phyloP scores from a whole-genome alignment of 2,888 invertebrate genomes.

The Plebejus anna region DNA sequence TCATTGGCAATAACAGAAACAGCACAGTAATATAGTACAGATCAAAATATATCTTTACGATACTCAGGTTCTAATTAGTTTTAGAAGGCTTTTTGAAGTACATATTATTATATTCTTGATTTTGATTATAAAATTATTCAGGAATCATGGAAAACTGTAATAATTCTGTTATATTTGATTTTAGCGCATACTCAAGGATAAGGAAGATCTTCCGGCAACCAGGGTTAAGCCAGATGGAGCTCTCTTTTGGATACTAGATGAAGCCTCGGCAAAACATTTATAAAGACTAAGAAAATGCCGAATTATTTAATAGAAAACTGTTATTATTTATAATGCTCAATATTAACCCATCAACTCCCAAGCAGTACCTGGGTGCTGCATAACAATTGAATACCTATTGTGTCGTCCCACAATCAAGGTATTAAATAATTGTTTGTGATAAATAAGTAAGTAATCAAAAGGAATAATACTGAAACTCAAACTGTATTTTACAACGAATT shows the following conservation, averaged over 20 bases:
- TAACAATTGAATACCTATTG: too few relatives aligned
- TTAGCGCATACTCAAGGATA: conserved; percentile 88
- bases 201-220: conserved; percentile 88
- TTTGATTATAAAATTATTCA: not conserved
- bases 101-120: too few relatives aligned
- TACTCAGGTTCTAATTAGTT: not conserved
- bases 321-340: too few relatives aligned
- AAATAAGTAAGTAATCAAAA: too few relatives aligned
- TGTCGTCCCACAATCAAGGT: too few relatives aligned
- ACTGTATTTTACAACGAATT: too few relatives aligned
- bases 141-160: not conserved
- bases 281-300: conserved; percentile 35
- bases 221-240: conserved; percentile 86
- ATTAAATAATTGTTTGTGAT: too few relatives aligned
- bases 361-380: too few relatives aligned
- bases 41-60: not conserved
- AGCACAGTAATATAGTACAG: too few relatives aligned
- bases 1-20: not conserved
- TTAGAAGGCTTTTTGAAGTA: not conserved
- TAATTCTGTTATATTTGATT: conserved; percentile 46
- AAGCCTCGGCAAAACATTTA: conserved; percentile 69
- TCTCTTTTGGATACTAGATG: conserved; percentile 83
- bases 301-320: too few relatives aligned
- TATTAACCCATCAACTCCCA: too few relatives aligned
- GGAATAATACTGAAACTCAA: too few relatives aligned